These are phyloP conservation scores for Temnothorax nylanderi DNA, from an alignment of 1,140 invertebrate genomes.

Conservation along the genomic window DNA sequence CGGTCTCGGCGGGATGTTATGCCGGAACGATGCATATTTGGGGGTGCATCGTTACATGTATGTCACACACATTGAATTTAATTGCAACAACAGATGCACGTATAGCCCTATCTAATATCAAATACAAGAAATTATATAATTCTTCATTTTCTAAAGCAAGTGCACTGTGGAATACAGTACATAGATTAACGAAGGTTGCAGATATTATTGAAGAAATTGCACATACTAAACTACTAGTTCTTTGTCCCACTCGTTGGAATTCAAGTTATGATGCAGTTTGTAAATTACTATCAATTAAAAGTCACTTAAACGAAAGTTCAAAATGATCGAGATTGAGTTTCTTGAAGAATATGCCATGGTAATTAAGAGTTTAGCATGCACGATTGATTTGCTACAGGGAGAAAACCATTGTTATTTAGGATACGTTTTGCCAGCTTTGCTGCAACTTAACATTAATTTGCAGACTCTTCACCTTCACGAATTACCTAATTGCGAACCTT, in stretches of 20 bases:
- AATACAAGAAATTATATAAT: too few relatives aligned
- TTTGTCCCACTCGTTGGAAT: constrained; percentile 37
- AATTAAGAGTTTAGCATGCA: constrained; percentile 8
- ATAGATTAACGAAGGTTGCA: constrained; percentile 26
- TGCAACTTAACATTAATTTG: too few relatives aligned
- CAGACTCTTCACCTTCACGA: too few relatives aligned
- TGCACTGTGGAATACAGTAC: constrained; percentile 28
- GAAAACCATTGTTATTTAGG: too few relatives aligned
- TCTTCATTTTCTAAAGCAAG: constrained; percentile 29
- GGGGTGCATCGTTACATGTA: too few relatives aligned
- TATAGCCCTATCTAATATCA: not conserved
- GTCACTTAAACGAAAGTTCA: constrained; percentile 31
- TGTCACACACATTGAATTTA: constrained; percentile 13
- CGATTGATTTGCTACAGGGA: constrained; percentile 32
- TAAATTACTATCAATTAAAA: constrained; percentile 17
- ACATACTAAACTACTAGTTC: not conserved
- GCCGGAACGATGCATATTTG: too few relatives aligned
- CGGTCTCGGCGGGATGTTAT: too few relatives aligned
- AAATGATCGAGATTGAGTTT: too few relatives aligned
- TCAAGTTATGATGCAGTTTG: constrained; percentile 20
- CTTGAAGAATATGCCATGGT: not conserved
- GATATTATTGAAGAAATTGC: constrained; percentile 19
- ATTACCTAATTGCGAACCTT: not conserved
- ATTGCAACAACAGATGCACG: constrained; percentile 2
- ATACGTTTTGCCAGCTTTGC: too few relatives aligned